Base-by-base conservation (phyloP, 2,113 vertebrate genomes). In the Apteryx mantelli region DNA sequence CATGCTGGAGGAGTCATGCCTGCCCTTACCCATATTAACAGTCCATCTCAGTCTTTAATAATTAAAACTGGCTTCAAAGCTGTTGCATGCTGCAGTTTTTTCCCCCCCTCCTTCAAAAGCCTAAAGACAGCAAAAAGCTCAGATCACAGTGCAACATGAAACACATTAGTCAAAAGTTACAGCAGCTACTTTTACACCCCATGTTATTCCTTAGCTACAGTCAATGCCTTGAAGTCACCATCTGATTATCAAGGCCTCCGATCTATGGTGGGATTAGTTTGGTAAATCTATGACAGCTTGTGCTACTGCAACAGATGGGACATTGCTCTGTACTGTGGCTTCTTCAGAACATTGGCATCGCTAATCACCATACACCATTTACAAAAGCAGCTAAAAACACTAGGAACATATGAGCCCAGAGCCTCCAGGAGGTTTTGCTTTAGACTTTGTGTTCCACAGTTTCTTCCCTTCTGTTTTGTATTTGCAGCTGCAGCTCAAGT, bases 101-200 rank as follows among this genome's bases (percentile, higher is more conserved):
- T 40, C 36, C 61, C n/a, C 12, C 13, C 9, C 14, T 74, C 48
- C 24, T 58, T 28, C 69, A 52, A 68, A 77, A 26, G 11, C 14
- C 63, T 6, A 3, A 18, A 58, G 86, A 26, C 25, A 63, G 36
- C 14, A 63, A 55, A 61, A 58, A 0, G 5, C 32, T 36, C 74
- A 78, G 34, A 61, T 1, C 25, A 5, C 0, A n/a, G 52, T 2
- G 22, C 55, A 66, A 3, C 12, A 32, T 42, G 21, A 61, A 65
- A 22, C 0, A 0, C 0, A 9, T 2, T 19, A 77, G 28, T 4
- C 21, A 21, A 26, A 25, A n/a, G 50, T 6, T 74, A 13, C 20
- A 69, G 61, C 7, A 73, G 63, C 50, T 1, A 5, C 4, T 44
- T 40, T 1, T 44, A 26, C 28, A 84, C 28, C 28, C 25, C 9